Evolutionary conservation across 2,888 invertebrate genomes (phyloP), one percentile per base, ranked within the genome.

Genomic region (Acronicta aceris): DNA sequence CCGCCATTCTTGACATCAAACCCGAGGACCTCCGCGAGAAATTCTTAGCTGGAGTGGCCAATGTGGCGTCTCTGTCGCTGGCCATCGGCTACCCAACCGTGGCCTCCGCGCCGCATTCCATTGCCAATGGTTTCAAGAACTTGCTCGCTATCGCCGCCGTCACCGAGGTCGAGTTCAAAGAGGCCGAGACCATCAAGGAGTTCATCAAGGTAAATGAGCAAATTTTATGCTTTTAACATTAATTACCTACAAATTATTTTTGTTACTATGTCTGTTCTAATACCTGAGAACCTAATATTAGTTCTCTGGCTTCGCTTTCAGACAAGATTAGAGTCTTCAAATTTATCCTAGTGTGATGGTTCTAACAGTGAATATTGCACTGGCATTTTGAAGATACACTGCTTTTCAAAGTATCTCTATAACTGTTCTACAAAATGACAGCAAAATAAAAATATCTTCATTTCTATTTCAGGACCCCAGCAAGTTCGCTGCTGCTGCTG

Each of bases 51-150:
- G 99, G 99, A 78, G 99, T 99, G 48, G 97, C 98, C 74, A 99
- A 99, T 84, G 96, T 99, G 85, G 99, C 99, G 43, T 96, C 98
- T 6, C 96, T 99, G 25, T 99, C 98, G 86, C 96, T 99, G 91
- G 95, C 97, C 76, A 98, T 99, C 87, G 98, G 98, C 69, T 99
- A 99, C 95, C 99, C 99, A 71, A 99, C 99, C 15, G 94, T 98
- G 75, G 99, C 99, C 45, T 99, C 99, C 53, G 99, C 97, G 47
- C 99, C 99, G 60, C 99, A 99, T 95, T 98, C 98, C 93, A 96
- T 99, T 86, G 98, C 98, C 93, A 99, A 99, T 86, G 99, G 99
- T 73, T 98, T 99, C 97, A 99, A 98, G 96, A 99, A 99, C 94
- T 95, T 99, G 87, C 95, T 99, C 95, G 98, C 99, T 74, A 95